These are phyloP conservation scores for Macroglossus sobrinus DNA, from an alignment of 2,113 vertebrate genomes.

Conservation along the genomic window DNA sequence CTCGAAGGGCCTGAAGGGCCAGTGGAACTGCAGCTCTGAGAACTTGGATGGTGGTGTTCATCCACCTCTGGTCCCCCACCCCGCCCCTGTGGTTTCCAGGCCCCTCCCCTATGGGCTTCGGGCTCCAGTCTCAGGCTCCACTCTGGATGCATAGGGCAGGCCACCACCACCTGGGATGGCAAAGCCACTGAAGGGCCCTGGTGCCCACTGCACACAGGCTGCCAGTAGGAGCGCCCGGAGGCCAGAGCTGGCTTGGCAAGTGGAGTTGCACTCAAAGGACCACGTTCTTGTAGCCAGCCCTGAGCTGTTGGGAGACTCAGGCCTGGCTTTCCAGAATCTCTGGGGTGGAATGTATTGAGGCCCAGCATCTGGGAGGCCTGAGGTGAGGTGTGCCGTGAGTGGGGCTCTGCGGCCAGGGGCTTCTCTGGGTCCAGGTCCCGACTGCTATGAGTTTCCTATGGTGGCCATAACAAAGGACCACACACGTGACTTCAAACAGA, in stretches of 20 bases:
- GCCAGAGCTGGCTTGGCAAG: background rate
- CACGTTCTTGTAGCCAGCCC: background rate
- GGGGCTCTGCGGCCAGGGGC: too few relatives aligned
- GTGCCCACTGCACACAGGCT: background rate
- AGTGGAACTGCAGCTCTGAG: background rate
- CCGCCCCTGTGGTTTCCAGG: background rate
- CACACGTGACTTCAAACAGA: background rate
- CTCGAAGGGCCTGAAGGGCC: background rate
- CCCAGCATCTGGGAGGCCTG: background rate
- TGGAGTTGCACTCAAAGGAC: background rate
- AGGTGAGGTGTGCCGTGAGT: background rate
- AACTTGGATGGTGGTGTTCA: background rate
- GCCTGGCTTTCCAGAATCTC: background rate
- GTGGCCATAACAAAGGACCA: background rate
- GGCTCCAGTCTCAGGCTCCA: background rate
- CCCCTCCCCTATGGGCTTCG: rapidly evolving
- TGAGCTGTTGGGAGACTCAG: background rate
- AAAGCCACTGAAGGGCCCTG: background rate
- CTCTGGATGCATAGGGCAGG: background rate
- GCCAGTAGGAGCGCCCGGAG: background rate
- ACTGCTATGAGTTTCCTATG: background rate
- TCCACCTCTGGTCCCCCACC: background rate
- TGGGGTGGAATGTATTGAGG: background rate
- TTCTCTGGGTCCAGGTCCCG: background rate
- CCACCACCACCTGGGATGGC: background rate